Evolutionary conservation across 1,140 invertebrate genomes (phyloP).

Genomic region (Tetramorium parvispinum): DNA sequence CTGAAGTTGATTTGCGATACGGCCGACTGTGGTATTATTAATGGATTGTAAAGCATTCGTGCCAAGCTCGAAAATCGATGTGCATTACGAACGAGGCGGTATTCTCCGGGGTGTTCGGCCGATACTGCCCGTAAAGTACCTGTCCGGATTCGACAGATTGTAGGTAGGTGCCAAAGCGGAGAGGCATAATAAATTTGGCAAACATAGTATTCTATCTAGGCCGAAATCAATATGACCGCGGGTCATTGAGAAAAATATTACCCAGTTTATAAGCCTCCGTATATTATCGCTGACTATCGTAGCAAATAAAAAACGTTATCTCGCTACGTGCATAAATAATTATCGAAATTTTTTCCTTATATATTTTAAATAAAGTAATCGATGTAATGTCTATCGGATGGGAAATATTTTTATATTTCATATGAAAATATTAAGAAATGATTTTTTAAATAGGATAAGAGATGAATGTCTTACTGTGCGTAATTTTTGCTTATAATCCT

Average conservation of each 20-base stretch:
- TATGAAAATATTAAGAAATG: not conserved
- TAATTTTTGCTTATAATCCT: not conserved
- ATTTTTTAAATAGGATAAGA: too few relatives aligned
- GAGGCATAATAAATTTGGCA: conserved; percentile 37
- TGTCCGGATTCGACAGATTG: not conserved
- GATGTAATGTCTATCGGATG: not conserved
- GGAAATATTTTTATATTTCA: not conserved
- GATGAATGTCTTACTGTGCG: not conserved
- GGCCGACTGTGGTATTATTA: conserved; percentile 41
- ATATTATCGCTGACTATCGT: not conserved
- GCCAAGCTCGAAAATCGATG: conserved; percentile 24
- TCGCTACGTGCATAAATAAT: not conserved
- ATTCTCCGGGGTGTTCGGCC: not conserved
- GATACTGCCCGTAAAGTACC: not conserved
- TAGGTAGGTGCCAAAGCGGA: not conserved
- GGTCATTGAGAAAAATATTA: not conserved
- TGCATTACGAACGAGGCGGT: not conserved
- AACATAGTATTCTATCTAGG: conserved; percentile 27
- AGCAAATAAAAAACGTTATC: not conserved
- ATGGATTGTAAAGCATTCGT: conserved; percentile 46
- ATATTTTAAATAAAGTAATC: not conserved
- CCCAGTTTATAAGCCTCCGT: too few relatives aligned
- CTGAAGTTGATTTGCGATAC: conserved; percentile 45
- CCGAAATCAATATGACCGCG: conserved; percentile 20
- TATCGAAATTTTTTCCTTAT: not conserved